Evolutionary conservation across 2,113 vertebrate genomes (phyloP), one percentile per base, ranked within the genome.

Genomic region (Azemiops feae): DNA sequence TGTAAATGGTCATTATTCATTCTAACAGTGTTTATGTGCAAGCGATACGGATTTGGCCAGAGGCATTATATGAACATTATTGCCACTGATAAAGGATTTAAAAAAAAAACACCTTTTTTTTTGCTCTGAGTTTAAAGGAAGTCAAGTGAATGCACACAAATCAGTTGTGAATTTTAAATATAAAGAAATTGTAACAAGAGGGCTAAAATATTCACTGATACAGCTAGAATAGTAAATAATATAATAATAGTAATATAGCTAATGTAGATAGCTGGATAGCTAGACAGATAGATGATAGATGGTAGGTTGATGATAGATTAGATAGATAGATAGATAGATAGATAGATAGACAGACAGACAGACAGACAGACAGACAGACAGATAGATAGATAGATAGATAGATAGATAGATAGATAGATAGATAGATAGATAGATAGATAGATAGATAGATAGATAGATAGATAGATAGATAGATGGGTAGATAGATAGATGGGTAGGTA

Each of bases 1-100:
- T 50, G 8, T 50, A 96, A 97, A 97, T 95, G 96, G 96, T 95
- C 95, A 81, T 94, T 95, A 96, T 95, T 96, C 95, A 95, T 95
- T 94, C 94, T 95, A 94, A 96, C 94, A 94, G 93, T 96, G 95
- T 96, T 96, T 94, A 90, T 0, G 0, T 92, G 89, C 89, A 27
- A 30, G 88, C 3, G 92, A 94, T 90, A 45, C 30, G 85, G 60
- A 97, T 96, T 94, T 96, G 97, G 94, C 96, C 96, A 97, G 96
- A 96, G 96, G 96, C 96, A 95, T 91, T 0, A 1, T 94, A 14
- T 34, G 64, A 93, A 87, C 94, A 85, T 95, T 94, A 87, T 93
- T 43, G 2, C 53, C 4, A 47, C n/a, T 2, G 6, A 3, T 5
- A 0, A 0, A 4, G 91, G 92, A 85, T 5, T 87, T 45, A 6